Conservation (phyloP, 1,140 invertebrate genomes). For the Tachypleus tridentatus region DNA sequence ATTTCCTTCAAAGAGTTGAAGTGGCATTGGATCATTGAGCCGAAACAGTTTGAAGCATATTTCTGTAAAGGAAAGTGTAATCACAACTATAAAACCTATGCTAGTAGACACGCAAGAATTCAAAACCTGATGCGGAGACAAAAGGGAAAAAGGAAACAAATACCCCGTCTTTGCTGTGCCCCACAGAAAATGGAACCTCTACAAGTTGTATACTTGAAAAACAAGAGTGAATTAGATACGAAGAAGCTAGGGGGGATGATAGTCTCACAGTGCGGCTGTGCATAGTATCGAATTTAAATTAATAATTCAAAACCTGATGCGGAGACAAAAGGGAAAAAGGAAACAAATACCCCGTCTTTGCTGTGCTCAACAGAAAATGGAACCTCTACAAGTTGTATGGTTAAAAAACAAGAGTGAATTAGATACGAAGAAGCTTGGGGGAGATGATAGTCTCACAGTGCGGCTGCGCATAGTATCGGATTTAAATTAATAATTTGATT, state of each 20-base stretch:
- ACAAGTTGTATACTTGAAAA: neutral
- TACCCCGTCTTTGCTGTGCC: slow-evolving; percentile 19
- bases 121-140: slow-evolving; percentile 26
- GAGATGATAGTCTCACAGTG: too few relatives aligned
- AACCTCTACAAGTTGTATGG: slow-evolving; percentile 6
- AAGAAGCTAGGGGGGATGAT: too few relatives aligned
- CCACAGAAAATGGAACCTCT: slow-evolving; percentile 20
- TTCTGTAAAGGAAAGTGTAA: slow-evolving; percentile 69
- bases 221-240: too few relatives aligned
- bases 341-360: slow-evolving; percentile 12
- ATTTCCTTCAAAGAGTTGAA: slow-evolving; percentile 71
- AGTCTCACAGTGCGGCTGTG: too few relatives aligned
- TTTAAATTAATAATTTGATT: too few relatives aligned
- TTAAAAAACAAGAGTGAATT: too few relatives aligned
- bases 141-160: slow-evolving; percentile 16
- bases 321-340: slow-evolving; percentile 22
- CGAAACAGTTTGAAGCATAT: slow-evolving; percentile 64
- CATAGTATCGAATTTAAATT: too few relatives aligned
- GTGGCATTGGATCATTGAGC: slow-evolving; percentile 78
- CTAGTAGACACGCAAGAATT: slow-evolving; percentile 29
- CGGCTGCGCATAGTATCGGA: too few relatives aligned
- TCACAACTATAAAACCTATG: slow-evolving; percentile 27
- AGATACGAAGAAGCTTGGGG: too few relatives aligned
- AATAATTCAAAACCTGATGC: slow-evolving; percentile 18
- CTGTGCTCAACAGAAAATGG: slow-evolving; percentile 21